A percentile compares a stretch with the other conserved stretches of the same genome.
These are phyloP conservation scores for Uloborus diversus DNA, from an alignment of 1,140 invertebrate species.

Conservation along the genomic window DNA sequence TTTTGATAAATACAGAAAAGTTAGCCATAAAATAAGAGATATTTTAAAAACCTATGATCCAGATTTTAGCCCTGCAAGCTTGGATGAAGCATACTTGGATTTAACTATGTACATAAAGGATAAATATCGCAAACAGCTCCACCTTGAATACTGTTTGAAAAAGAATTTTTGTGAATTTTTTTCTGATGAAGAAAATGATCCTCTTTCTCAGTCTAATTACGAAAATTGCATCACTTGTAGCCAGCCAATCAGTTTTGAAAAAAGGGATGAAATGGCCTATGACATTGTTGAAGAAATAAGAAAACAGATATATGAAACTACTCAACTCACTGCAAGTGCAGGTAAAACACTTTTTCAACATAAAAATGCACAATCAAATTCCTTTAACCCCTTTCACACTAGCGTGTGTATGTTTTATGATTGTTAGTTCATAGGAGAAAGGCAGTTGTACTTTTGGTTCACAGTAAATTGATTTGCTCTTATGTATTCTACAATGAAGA, in stretches of 20 bases:
- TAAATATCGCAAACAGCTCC: constrained; percentile 3
- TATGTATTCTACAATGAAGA: too few species aligned
- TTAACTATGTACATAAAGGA: constrained; percentile 70
- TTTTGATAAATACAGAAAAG: constrained; percentile 71
- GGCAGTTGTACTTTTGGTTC: too few species aligned
- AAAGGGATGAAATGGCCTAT: constrained; percentile 59
- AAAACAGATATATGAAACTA: constrained; percentile 68
- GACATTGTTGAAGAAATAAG: constrained; percentile 70
- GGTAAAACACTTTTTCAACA: constrained; percentile 66
- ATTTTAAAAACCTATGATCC: constrained; percentile 72
- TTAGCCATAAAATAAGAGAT: constrained; percentile 66
- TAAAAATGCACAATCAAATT: too few species aligned
- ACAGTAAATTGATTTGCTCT: too few species aligned
- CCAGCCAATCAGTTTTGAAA: not conserved
- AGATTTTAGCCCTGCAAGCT: constrained; percentile 68
- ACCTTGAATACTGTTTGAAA: constrained; percentile 8
- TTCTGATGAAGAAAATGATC: not conserved
- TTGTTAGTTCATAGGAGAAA: too few species aligned
- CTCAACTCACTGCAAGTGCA: constrained; percentile 73
- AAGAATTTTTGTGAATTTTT: not conserved
- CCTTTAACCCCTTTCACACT: too few species aligned
- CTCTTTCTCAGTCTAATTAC: not conserved
- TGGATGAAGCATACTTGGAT: constrained; percentile 76
- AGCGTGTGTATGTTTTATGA: too few species aligned
- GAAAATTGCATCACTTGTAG: not conserved